Conservation (phyloP, 2,113 vertebrate genomes). For the Platichthys flesus region DNA sequence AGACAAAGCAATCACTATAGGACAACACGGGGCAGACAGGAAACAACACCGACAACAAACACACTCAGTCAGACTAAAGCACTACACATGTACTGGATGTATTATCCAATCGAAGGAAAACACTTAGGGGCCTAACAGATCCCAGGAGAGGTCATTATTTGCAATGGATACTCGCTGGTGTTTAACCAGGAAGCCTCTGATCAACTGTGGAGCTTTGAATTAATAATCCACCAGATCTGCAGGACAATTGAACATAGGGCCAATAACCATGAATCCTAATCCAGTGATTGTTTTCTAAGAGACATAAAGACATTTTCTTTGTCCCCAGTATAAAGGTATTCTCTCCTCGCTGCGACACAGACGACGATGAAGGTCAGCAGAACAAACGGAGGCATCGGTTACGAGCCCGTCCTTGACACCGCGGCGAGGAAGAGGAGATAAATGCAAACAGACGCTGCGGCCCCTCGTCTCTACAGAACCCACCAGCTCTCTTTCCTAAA, state of each 20-base stretch:
- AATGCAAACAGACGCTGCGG: constrained; percentile 13
- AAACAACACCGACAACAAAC: neutral
- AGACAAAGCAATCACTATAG: constrained; percentile 45
- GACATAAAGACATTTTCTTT: constrained; percentile 5
- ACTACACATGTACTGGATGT: neutral
- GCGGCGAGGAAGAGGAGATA: constrained; percentile 3
- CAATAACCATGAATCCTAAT: constrained; percentile 28
- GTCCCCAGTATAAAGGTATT: neutral
- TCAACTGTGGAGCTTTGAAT: constrained; percentile 41
- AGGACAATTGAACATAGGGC: constrained; percentile 18
- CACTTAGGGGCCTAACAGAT: constrained; percentile 20
- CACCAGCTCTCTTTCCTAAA: constrained; percentile 51
- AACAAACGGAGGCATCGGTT: constrained; percentile 23
- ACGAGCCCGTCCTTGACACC: neutral
- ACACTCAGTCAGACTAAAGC: neutral
- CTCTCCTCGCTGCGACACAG: neutral
- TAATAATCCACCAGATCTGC: constrained; percentile 59
- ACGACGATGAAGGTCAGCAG: neutral
- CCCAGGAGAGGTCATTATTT: constrained; percentile 50
- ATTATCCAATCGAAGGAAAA: neutral
- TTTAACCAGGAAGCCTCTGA: constrained; percentile 58
- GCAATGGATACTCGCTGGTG: constrained; percentile 34
- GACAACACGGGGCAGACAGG: neutral
- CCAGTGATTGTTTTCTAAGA: constrained; percentile 21
- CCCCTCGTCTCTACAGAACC: constrained; percentile 32